Conservation (phyloP, 2,797 vertebrate species). For the Centropyge bicolor region DNA sequence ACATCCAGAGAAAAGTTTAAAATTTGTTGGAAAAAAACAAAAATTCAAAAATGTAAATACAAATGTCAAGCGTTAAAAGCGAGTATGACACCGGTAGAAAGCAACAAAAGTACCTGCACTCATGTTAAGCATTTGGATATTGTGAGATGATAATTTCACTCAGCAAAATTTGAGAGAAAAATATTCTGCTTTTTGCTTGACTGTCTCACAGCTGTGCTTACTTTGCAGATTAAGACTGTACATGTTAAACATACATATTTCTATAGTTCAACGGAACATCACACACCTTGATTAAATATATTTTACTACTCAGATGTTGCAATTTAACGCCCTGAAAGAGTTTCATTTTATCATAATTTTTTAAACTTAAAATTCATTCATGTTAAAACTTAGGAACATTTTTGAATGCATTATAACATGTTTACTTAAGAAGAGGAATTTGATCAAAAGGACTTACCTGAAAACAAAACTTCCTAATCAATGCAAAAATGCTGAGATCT, state of each 20-base stretch:
- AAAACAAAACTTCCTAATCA: background rate
- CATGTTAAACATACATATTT: background rate
- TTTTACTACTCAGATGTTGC: too few species aligned
- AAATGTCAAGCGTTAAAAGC: background rate
- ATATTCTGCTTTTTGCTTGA: background rate
- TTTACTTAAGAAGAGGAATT: background rate
- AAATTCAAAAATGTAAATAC: background rate
- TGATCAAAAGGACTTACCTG: background rate
- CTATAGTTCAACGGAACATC: background rate
- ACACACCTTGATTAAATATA: background rate
- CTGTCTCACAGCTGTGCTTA: background rate
- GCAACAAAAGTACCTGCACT: background rate
- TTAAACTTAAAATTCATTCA: background rate
- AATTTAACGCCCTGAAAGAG: background rate
- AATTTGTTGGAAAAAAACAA: background rate
- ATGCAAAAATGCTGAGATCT: background rate
- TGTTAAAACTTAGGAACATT: background rate
- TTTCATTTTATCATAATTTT: background rate
- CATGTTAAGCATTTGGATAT: background rate
- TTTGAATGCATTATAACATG: background rate
- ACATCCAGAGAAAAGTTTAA: background rate
- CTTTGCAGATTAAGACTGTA: background rate
- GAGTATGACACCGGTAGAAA: background rate
- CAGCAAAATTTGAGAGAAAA: background rate
- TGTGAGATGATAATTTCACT: background rate